These are phyloP conservation scores for Oscheius onirici DNA, from an alignment of 2,888 invertebrate species.

Conservation along the genomic window DNA sequence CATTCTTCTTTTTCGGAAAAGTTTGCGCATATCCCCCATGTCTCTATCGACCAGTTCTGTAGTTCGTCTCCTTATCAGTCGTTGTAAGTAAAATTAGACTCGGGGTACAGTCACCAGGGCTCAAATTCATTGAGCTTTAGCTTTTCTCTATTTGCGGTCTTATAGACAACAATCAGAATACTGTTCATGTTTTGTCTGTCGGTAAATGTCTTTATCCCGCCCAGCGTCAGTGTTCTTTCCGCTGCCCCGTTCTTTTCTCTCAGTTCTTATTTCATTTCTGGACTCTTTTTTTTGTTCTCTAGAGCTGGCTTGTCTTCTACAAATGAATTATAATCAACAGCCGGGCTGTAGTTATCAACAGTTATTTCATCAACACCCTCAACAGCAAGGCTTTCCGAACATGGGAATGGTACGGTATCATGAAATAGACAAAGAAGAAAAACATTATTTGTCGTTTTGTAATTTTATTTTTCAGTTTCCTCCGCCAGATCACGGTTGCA, in stretches of 20 bases:
- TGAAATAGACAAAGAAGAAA: not conserved
- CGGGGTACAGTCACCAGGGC: no score
- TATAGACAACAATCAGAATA: no score
- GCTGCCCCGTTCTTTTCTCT: not conserved
- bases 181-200: not conserved
- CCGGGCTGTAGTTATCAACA: conserved; percentile 22
- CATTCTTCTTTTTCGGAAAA: not conserved
- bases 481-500: conserved; percentile 17
- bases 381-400: conserved; percentile 9
- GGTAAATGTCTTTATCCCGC: not conserved
- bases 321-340: conserved; percentile 23
- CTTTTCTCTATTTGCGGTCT: no score
- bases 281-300: conserved; percentile 8
- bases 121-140: no score
- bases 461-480: conserved; percentile 19
- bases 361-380: not conserved
- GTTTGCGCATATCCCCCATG: not conserved
- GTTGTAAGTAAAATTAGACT: conserved; percentile 5
- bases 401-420: conserved; percentile 17
- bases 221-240: not conserved
- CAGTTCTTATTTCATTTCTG: not conserved
- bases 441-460: not conserved
- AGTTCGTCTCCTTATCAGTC: conserved; percentile 16
- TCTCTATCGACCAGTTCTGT: conserved; percentile 11
- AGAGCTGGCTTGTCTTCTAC: conserved; percentile 7